Evolutionary conservation across 23 tunicate genomes (phyloP).

Genomic region (Ascidia mentula): DNA sequence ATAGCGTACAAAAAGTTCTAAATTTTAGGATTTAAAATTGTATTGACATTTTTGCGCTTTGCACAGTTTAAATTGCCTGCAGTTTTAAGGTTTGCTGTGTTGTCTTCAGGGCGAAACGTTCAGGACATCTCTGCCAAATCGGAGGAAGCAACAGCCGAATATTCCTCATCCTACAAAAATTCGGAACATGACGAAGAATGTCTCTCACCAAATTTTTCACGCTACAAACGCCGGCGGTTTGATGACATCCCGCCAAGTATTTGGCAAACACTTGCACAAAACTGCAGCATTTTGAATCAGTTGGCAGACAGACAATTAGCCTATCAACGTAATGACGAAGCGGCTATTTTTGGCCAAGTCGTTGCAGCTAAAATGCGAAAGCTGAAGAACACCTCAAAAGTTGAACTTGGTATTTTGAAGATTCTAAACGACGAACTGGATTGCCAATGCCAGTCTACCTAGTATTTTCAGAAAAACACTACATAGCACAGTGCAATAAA

Average conservation of each 20-base stretch:
- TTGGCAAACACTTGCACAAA: neutral
- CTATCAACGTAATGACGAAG: neutral
- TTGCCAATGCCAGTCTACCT: too few species aligned
- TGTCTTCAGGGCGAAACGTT: neutral
- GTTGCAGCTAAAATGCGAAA: slow-evolving; percentile 30
- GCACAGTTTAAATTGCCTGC: neutral
- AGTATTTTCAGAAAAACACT: too few species aligned
- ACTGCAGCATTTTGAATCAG: neutral
- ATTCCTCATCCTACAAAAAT: neutral
- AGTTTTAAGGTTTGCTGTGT: neutral
- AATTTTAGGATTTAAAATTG: too few species aligned
- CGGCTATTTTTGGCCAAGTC: slow-evolving; percentile 14
- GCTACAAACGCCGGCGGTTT: neutral
- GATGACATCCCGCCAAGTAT: neutral
- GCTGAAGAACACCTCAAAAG: neutral
- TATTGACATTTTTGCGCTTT: too few species aligned
- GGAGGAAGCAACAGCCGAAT: neutral
- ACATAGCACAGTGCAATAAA: too few species aligned
- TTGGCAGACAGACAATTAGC: neutral
- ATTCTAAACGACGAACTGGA: slow-evolving; percentile 1
- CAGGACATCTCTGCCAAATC: neutral
- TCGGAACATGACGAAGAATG: neutral
- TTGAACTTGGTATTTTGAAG: slow-evolving; percentile 15
- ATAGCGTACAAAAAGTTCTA: too few species aligned
- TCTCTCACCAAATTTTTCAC: neutral